A percentile compares a stretch with the other conserved stretches of the same genome.
Evolutionary conservation across 1,140 invertebrate genomes (phyloP).

Genomic region (Tetragonula clypearis): DNA sequence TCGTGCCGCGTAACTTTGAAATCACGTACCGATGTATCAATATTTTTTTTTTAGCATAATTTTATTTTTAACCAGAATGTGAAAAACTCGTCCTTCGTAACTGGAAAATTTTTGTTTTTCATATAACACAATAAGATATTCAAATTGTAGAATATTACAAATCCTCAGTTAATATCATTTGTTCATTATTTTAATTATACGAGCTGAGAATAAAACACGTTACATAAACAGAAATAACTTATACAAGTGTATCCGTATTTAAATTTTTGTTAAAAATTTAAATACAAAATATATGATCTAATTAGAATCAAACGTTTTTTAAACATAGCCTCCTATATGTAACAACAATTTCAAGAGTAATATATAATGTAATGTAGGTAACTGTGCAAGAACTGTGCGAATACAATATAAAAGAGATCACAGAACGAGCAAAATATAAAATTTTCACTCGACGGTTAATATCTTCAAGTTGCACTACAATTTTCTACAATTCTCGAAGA

Average conservation of each 20-base stretch:
- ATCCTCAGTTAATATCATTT: background rate
- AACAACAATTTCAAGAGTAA: conserved; percentile 1
- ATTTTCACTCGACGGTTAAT: no score
- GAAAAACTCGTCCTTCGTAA: no score
- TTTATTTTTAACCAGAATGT: no score
- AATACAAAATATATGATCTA: conserved; percentile 18
- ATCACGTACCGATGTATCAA: no score
- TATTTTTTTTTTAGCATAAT: no score
- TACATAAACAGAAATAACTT: background rate
- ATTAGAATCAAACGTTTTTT: conserved; percentile 29
- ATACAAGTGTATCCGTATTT: background rate
- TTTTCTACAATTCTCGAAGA: no score
- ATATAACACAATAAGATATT: no score
- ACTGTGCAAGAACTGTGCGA: conserved; percentile 27
- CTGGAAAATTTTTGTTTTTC: no score
- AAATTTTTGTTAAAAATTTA: conserved; percentile 25
- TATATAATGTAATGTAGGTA: conserved; percentile 37
- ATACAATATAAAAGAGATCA: conserved; percentile 66
- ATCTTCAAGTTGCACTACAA: no score
- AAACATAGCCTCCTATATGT: conserved; percentile 28
- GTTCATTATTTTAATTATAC: background rate
- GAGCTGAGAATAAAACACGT: background rate
- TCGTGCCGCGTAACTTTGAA: no score
- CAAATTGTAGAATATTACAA: conserved; percentile 5
- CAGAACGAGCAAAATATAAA: conserved; percentile 50